These are phyloP conservation scores for Pinctada fucata DNA, from an alignment of 2,888 invertebrate species.

Conservation along the genomic window DNA sequence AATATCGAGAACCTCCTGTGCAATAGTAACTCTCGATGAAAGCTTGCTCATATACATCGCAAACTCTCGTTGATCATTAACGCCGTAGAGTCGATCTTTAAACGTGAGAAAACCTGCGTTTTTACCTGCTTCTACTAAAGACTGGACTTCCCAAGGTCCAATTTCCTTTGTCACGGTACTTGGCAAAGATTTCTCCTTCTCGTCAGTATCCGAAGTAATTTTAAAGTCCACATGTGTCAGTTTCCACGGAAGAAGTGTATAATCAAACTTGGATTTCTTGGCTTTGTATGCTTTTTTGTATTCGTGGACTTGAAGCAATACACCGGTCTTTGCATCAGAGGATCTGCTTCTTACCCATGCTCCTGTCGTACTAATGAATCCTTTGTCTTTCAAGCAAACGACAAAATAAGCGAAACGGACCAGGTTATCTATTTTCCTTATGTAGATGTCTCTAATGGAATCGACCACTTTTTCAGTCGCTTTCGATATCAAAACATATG, in stretches of 20 bases:
- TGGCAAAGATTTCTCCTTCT: too few relatives aligned
- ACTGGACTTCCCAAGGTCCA: too few relatives aligned
- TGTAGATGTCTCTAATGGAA: neutral
- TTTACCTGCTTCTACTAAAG: too few relatives aligned
- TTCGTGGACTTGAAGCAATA: too few relatives aligned
- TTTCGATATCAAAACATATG: constrained; percentile 11
- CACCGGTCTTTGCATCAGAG: too few relatives aligned
- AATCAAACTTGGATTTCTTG: too few relatives aligned
- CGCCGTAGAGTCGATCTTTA: neutral
- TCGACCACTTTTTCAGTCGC: neutral
- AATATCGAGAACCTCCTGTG: neutral
- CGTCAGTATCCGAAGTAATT: too few relatives aligned
- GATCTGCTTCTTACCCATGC: neutral
- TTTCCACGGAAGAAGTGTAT: too few relatives aligned
- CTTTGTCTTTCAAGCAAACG: neutral
- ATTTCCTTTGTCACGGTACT: too few relatives aligned
- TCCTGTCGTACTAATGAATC: neutral
- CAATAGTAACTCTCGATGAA: neutral
- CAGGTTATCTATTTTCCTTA: neutral
- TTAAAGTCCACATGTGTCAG: too few relatives aligned
- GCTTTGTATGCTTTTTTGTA: too few relatives aligned
- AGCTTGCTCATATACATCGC: neutral
- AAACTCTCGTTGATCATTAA: neutral
- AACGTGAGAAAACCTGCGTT: too few relatives aligned
- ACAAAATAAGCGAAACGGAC: neutral